phyloP scores from a whole-genome alignment of 2,797 vertebrate genomes.

The Sebastes hubbsi region DNA sequence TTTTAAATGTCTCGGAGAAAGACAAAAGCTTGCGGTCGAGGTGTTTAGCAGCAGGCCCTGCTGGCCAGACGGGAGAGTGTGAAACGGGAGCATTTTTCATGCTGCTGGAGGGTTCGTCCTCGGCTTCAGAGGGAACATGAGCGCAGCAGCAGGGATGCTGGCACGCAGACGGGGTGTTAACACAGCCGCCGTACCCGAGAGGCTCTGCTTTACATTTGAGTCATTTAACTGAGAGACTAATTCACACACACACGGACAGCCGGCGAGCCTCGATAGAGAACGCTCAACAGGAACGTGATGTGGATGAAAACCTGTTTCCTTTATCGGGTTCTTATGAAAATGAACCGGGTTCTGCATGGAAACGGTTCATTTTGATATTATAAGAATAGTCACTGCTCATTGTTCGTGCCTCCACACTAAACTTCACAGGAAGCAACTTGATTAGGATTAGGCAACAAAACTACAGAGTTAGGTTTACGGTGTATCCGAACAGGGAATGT shows the following conservation, averaged over 20 bases:
- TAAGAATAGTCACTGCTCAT: too few relatives aligned
- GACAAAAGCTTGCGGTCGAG: neutral
- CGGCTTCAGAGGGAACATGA: constrained; percentile 28
- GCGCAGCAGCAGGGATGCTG: constrained; percentile 24
- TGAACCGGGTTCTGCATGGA: neutral
- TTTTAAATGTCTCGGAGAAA: neutral
- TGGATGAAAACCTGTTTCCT: neutral
- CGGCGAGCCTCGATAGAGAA: neutral
- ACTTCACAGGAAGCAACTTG: too few relatives aligned
- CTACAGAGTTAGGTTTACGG: too few relatives aligned
- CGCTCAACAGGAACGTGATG: neutral
- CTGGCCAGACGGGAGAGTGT: neutral
- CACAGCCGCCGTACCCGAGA: neutral
- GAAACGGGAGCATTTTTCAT: neutral
- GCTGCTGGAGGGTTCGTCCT: neutral
- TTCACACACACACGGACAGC: neutral
- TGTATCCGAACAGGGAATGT: too few relatives aligned
- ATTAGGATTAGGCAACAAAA: too few relatives aligned
- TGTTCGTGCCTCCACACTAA: too few relatives aligned
- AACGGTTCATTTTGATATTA: too few relatives aligned
- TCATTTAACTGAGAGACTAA: constrained; percentile 5
- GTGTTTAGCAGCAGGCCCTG: neutral
- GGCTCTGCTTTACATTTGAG: constrained; percentile 19
- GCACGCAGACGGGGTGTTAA: constrained; percentile 1
- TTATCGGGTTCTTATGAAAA: neutral